Base-by-base conservation (phyloP, 2,113 vertebrate species). In the Copsychus sechellarum region DNA sequence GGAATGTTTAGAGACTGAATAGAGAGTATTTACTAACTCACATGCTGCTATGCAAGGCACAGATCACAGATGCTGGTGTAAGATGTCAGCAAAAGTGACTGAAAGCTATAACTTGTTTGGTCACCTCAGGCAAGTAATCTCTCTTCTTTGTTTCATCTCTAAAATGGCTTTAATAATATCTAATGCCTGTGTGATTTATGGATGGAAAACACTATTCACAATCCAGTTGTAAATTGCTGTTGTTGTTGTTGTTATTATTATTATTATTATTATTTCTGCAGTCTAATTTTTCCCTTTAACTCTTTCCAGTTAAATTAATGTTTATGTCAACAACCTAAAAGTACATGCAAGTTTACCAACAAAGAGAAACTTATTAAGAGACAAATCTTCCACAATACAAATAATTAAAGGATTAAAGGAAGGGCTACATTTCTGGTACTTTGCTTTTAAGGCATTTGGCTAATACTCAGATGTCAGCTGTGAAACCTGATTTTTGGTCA, bases 111-210 rank as follows among this genome's bases (percentile, higher is more conserved):
- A 57, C 21, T 87, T 86, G 33, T 77, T 92, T 87, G 21, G 45
- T 85, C 28, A 91, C 78, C 57, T 95, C 51, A 61, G 84, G 81
- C 91, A 91, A 92, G 58, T 50, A 12, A 76, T 96, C 24, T 34
- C 21, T 81, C n/a, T 73, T 69, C 16, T 79, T 48, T 43, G 18
- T 87, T 89, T 91, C 29, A 28, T 85, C 53, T 95, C 12, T 51
- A 57, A 87, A 93, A 76, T 87, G n/a, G 6, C 40, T 76, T 43
- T 85, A 82, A 89, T 76, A 42, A 72, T 82, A 87, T 26, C 60
- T 85, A 93, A 64, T 89, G 65, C 13, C 12, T 84, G 89, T 72
- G 28, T 64, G 40, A 93, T 89, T 91, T 87, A 70, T 77, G 26
- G 56, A 24, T 70, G 34, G 42, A 62, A 56, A 77, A 77, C 18